Conservation (phyloP, 1,140 invertebrate genomes). For the Anastrepha ludens region DNA sequence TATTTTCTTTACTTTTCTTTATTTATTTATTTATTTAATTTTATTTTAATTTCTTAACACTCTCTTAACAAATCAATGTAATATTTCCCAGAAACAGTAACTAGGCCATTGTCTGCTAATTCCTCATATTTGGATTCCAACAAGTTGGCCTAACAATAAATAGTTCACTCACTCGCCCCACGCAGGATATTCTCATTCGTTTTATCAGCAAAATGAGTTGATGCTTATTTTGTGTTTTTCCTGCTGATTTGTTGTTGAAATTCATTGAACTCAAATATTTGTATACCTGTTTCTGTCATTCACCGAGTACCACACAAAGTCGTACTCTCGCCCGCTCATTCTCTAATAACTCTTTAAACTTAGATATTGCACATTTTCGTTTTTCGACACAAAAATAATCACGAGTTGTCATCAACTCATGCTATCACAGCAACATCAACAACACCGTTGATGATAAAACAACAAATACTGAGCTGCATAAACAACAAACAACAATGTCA, state of each 20-base stretch:
- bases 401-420: conserved; percentile 12
- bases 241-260: conserved; percentile 24
- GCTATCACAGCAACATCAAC: conserved; percentile 40
- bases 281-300: conserved; percentile 29
- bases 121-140: background rate
- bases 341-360: background rate
- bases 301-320: background rate
- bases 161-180: background rate
- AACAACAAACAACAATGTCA: background rate
- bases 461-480: conserved; percentile 30
- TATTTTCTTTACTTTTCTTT: no score
- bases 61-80: background rate
- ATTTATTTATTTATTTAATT: no score
- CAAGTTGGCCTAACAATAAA: conserved; percentile 7
- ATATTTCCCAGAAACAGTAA: background rate
- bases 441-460: conserved; percentile 31
- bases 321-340: background rate
- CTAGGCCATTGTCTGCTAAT: background rate
- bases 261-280: conserved; percentile 52
- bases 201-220: background rate
- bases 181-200: background rate
- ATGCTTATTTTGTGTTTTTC: background rate
- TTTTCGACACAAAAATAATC: background rate
- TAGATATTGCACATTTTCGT: conserved; percentile 17
- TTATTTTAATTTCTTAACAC: no score